Percentiles rank a stretch among this genome's conserved stretches.
Conservation (phyloP, 2,888 invertebrate genomes). For the Clivina fossor region DNA sequence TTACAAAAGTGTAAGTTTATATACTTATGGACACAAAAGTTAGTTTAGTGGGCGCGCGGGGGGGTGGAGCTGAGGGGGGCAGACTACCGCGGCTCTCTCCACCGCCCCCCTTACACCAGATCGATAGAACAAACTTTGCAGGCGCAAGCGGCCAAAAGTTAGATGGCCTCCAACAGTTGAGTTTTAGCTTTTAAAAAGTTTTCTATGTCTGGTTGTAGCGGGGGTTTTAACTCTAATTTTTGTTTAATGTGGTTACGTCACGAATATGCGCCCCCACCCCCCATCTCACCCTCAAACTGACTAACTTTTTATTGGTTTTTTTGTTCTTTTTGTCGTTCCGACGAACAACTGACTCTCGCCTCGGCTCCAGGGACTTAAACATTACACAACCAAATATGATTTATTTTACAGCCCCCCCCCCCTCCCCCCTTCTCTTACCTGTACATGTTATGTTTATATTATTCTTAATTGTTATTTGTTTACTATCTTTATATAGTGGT, state of each 20-base stretch:
- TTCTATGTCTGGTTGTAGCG: slow-evolving; percentile 34
- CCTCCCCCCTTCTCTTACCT: no score
- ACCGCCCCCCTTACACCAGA: slow-evolving; percentile 22
- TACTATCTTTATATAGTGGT: no score
- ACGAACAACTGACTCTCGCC: neutral
- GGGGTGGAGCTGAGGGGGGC: slow-evolving; percentile 18
- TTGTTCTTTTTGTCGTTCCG: slow-evolving; percentile 21
- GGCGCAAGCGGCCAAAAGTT: no score
- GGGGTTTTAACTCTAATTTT: slow-evolving; percentile 33
- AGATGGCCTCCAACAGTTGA: slow-evolving; percentile 40
- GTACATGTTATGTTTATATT: no score
- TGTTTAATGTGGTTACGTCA: slow-evolving; percentile 33
- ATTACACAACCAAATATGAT: no score
- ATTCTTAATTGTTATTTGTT: no score
- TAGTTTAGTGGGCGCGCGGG: slow-evolving; percentile 47
- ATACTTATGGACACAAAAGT: slow-evolving; percentile 56
- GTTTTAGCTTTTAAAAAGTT: slow-evolving; percentile 37
- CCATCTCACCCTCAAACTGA: slow-evolving; percentile 26
- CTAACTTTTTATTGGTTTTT: slow-evolving; percentile 28
- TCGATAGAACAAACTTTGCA: slow-evolving; percentile 42
- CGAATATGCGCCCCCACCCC: slow-evolving; percentile 32
- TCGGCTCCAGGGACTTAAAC: neutral
- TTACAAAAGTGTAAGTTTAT: slow-evolving; percentile 57
- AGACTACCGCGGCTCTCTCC: no score
- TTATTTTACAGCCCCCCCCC: no score